These are phyloP conservation scores for Phymorhynchus buccinoides DNA, from an alignment of 1,140 invertebrate genomes.

Conservation along the genomic window DNA sequence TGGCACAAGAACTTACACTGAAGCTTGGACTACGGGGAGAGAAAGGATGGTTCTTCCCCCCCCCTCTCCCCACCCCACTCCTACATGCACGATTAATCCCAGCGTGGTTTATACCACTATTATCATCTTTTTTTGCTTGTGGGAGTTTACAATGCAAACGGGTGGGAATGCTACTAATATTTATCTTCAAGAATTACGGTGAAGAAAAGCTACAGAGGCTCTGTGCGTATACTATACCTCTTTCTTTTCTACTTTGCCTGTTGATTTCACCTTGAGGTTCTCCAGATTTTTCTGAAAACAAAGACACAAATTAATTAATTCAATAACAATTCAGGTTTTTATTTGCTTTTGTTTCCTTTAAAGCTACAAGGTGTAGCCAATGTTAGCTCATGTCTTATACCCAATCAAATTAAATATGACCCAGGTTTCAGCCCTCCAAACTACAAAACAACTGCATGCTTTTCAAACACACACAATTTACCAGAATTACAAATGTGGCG, in stretches of 20 bases:
- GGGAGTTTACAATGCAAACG: not conserved
- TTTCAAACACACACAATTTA: no score
- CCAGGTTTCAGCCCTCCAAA: no score
- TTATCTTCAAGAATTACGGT: not conserved
- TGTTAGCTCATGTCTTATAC: no score
- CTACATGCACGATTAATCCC: not conserved
- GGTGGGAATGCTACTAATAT: not conserved
- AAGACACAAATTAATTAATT: not conserved
- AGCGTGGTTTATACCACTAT: not conserved
- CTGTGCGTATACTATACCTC: constrained; percentile 41
- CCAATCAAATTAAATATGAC: no score
- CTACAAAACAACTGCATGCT: no score
- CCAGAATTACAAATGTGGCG: no score
- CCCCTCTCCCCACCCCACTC: not conserved
- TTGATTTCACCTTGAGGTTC: constrained; percentile 66
- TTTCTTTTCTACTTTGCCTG: constrained; percentile 44
- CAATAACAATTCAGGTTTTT: not conserved
- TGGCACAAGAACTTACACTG: constrained; percentile 11
- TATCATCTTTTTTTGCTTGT: not conserved
- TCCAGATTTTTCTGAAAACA: constrained; percentile 83
- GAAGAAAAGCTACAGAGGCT: not conserved
- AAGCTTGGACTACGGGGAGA: not conserved
- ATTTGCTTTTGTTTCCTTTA: no score
- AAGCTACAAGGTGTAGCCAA: no score
- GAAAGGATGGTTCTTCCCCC: not conserved